These are phyloP conservation scores for Drosophila parvula DNA, from an alignment of 1,140 invertebrate species.

Conservation along the genomic window DNA sequence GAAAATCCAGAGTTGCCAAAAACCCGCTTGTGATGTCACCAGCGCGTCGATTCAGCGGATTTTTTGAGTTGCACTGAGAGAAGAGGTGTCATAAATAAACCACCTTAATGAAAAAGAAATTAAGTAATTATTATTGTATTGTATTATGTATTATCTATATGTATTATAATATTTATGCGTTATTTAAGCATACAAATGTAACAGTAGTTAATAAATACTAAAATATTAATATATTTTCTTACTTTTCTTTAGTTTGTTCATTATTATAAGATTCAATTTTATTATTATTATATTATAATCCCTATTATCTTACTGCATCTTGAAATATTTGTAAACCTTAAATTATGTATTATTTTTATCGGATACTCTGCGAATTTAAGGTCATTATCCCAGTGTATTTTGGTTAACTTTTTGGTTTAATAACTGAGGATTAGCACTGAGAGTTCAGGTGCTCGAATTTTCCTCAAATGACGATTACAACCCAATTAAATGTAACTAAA, in stretches of 20 bases:
- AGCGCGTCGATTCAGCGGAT: conserved; percentile 4
- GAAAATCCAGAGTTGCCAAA: conserved; percentile 7
- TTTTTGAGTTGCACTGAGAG: conserved; percentile 5
- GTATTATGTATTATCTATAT: too few relatives aligned
- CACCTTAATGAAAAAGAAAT: neutral
- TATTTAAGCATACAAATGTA: too few relatives aligned
- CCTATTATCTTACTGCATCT: too few relatives aligned
- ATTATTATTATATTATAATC: too few relatives aligned
- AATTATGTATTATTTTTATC: too few relatives aligned
- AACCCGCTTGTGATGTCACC: conserved; percentile 62
- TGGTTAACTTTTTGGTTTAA: neutral
- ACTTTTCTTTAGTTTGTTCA: too few relatives aligned
- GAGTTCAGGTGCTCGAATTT: conserved; percentile 21
- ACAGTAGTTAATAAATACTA: too few relatives aligned
- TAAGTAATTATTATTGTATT: too few relatives aligned
- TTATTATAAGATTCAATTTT: too few relatives aligned
- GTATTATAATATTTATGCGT: neutral
- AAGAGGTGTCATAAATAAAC: neutral
- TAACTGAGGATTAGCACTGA: conserved; percentile 13
- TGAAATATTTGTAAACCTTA: too few relatives aligned
- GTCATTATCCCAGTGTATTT: neutral
- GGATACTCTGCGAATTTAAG: too few relatives aligned
- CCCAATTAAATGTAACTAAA: conserved; percentile 3
- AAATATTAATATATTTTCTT: too few relatives aligned
- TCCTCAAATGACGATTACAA: neutral